Conservation (phyloP, 92 coral and sea anemone species). For the Porites divaricata region DNA sequence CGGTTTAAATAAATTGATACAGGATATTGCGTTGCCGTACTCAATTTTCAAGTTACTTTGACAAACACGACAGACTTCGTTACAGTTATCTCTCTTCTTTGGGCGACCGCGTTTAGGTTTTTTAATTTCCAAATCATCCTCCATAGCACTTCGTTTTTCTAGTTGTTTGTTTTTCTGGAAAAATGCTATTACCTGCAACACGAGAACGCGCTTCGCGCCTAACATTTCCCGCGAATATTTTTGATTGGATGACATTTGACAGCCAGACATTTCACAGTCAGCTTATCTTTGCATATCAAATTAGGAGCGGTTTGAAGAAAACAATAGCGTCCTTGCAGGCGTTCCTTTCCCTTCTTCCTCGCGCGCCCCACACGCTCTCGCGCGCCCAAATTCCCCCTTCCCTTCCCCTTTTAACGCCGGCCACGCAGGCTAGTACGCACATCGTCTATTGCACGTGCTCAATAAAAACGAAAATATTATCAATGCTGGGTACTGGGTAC, state of each 20-base stretch:
- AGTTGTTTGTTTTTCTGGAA: neutral
- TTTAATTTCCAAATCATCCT: neutral
- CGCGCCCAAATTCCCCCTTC: no score
- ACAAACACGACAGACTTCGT: neutral
- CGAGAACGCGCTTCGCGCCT: neutral
- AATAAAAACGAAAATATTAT: no score
- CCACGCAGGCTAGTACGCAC: no score
- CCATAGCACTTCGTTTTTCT: neutral
- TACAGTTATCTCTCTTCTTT: neutral
- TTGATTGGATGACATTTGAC: constrained; percentile 1
- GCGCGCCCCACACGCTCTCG: no score
- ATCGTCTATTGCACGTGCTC: no score
- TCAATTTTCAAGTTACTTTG: neutral
- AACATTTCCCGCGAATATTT: neutral
- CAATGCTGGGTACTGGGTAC: no score
- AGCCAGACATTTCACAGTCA: neutral
- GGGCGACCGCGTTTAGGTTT: neutral
- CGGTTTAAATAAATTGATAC: constrained; percentile 43
- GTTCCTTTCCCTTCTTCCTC: neutral
- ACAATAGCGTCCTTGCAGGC: constrained; percentile 23
- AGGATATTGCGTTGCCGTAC: constrained; percentile 21
- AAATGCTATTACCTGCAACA: neutral
- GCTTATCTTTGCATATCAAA: neutral
- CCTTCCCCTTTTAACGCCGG: no score
- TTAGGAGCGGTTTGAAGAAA: neutral